Evolutionary conservation across 2,113 vertebrate species (phyloP), one percentile per base, ranked within the genome.

Genomic region (Colossoma macropomum): DNA sequence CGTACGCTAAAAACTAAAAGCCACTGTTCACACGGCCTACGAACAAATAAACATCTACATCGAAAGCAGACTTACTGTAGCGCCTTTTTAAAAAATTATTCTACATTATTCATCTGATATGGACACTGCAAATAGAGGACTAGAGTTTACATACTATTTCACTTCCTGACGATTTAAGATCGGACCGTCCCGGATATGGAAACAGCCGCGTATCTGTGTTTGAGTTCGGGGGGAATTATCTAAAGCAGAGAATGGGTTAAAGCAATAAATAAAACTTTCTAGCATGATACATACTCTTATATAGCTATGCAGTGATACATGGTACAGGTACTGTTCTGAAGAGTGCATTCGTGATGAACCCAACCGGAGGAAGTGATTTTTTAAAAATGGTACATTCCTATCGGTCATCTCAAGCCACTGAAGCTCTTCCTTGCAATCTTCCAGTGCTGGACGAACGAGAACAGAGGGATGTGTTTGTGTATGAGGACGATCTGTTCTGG

Each of bases 41-140:
- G 91, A 91, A 91, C 86, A 91, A 92, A 95, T 73, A 84, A 94
- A 93, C 90, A 91, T 78, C 92, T 94, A 94, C 52, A 68, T 89
- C 89, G 89, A 90, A 91, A 74, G 86, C 86, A 86, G 89, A 91
- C 86, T 81, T 88, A 84, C 88, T 77, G 70, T 87, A 92, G 90
- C 88, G 88, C 45, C 78, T 85, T 79, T 62, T 30, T 75, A 1
- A 75, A 84, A 76, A 84, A 80, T 62, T 85, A 91, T 88, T 84
- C 86, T 82, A 89, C 87, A 88, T 86, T 86, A 89, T 91, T 90
- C 80, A 91, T 87, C 87, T 87, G 86, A 83, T 87, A 88, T 77
- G 30, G 91, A 96, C 92, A 12, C 25, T 13, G 92, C 88, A 92
- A 91, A 92, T 50, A 73, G 41, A 76, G 74, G 84, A 73, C 73